A percentile compares a stretch with the other conserved stretches of the same genome.
Evolutionary conservation across 1,140 invertebrate genomes (phyloP).

Genomic region (Camponotus vicinus): DNA sequence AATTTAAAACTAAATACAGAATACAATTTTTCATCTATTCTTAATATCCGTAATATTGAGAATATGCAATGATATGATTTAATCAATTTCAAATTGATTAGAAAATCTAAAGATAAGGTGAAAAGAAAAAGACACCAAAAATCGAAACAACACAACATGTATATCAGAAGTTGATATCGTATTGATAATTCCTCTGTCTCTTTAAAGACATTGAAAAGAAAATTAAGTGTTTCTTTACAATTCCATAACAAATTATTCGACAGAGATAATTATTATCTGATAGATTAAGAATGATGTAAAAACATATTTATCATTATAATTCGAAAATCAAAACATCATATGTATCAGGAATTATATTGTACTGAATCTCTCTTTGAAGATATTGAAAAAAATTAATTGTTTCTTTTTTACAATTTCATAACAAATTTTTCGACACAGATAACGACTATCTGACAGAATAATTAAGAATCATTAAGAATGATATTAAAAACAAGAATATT

Average conservation of each 20-base stretch:
- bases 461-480: background rate
- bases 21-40: background rate
- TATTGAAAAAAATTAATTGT: background rate
- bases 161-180: background rate
- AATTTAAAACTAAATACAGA: background rate
- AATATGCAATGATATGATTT: background rate
- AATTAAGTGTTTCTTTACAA: background rate
- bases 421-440: background rate
- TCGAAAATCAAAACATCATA: too few relatives aligned
- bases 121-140: background rate
- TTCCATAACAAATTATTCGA: background rate
- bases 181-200: too few relatives aligned
- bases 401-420: background rate
- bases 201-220: background rate
- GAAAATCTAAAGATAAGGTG: background rate
- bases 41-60: background rate
- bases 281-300: conserved; percentile 1
- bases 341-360: too few relatives aligned
- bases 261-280: background rate
- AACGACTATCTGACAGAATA: background rate
- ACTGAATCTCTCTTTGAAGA: too few relatives aligned
- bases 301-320: background rate
- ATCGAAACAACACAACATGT: background rate
- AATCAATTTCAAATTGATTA: background rate
- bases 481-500: background rate